These are phyloP conservation scores for Pterophyllum scalare DNA, from an alignment of 2,113 vertebrate genomes.

Conservation along the genomic window DNA sequence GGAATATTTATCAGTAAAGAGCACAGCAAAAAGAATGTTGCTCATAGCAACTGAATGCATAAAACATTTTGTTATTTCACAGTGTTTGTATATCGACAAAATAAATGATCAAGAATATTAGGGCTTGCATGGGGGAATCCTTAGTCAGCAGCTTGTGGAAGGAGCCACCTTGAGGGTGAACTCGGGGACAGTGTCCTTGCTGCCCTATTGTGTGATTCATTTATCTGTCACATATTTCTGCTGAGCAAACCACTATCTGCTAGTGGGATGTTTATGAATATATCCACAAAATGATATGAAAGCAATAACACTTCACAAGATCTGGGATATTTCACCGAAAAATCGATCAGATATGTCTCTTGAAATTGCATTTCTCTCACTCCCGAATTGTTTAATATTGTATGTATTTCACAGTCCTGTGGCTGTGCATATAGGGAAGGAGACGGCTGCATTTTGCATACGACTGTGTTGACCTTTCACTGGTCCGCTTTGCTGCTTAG, in stretches of 20 bases:
- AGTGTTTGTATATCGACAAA: conserved; percentile 49
- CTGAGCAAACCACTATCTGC: conserved; percentile 56
- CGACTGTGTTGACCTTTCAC: conserved; percentile 61
- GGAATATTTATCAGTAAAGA: conserved; percentile 74
- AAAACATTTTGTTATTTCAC: conserved; percentile 59
- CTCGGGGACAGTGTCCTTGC: conserved; percentile 42
- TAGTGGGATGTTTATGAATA: conserved; percentile 63
- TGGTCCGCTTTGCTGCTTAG: conserved; percentile 40
- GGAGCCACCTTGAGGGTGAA: conserved; percentile 45
- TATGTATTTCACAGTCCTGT: conserved; percentile 33
- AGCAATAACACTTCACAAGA: conserved; percentile 70
- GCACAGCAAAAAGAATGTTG: conserved; percentile 41
- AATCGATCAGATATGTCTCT: conserved; percentile 57
- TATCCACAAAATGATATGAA: conserved; percentile 63
- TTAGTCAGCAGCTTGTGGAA: conserved; percentile 53
- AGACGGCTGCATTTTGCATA: conserved; percentile 65
- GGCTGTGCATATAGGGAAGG: neutral
- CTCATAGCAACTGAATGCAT: conserved; percentile 61
- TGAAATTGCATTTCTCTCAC: conserved; percentile 66
- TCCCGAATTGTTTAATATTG: conserved; percentile 52
- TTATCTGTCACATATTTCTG: conserved; percentile 63
- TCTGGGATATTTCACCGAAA: conserved; percentile 47
- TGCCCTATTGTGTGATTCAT: conserved; percentile 48
- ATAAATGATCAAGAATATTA: conserved; percentile 61
- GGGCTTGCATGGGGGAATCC: conserved; percentile 26